Evolutionary conservation across 1,140 invertebrate genomes (phyloP), one percentile per base, ranked within the genome.

Genomic region (Temnothorax longispinosus): DNA sequence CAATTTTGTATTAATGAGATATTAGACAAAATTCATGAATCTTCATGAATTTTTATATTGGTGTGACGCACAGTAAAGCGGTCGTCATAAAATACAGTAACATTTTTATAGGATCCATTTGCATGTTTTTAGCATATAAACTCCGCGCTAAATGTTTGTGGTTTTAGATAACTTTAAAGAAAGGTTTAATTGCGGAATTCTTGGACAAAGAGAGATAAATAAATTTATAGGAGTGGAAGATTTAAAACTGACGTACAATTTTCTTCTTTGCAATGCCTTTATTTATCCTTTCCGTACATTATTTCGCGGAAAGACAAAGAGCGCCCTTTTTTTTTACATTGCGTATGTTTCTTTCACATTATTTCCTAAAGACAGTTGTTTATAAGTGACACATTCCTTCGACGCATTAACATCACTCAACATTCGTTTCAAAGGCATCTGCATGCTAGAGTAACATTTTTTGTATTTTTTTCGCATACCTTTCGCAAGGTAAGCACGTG

Each of bases 201-300:
- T 77, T 44, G 56, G 15, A n/a, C n/a, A 21, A 3, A 69, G 5
- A 47, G 8, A 47, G 11, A 64, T 47, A 64, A 78, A 78, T 62
- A 47, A 50, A 35, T 76, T 13, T 0, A 3, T 47, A 41, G 15
- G 38, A 65, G 1, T 80, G 13, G 0, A 52, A 38, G 3, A 60
- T 44, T 58, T 7, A 8, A 76, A 60, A 64, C 1, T 11, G 15
- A 82, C 7, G 6, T 47, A 86, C 56, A 47, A 78, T 82, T 76
- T 89, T 76, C 71, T 78, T 91, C 87, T 93, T 91, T 93, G 88
- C 91, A 94, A 92, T 93, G 93, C 93, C 91, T 94, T 94, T 94
- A 94, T 93, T 94, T 91, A 87, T 91, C 89, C 74, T 89, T 90
- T 90, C 87, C 89, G 80, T 94, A 94, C 93, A 94, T 90, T 87